Evolutionary conservation across 2,113 vertebrate species (phyloP), one percentile per base, ranked within the genome.

Genomic region (Marcusenius ussheri): DNA sequence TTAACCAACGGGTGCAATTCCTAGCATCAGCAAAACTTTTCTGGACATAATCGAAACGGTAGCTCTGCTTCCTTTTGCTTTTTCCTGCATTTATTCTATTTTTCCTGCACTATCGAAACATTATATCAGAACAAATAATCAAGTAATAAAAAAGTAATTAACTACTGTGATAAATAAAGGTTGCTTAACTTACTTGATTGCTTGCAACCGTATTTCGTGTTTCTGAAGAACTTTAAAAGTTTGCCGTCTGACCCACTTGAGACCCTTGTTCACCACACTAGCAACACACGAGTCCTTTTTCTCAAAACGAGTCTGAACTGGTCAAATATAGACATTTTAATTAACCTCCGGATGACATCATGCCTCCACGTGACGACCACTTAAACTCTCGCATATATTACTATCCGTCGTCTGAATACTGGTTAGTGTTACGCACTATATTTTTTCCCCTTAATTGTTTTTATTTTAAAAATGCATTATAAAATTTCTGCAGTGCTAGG

Each of bases 231-330:
- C 31, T 24, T 58, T 70, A 39, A 83, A 83, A 45, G 77, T 83
- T 83, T 83, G 17, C 42, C 15, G 77, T 46, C 27, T 50, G 15
- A 83, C 77, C 39, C 77, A 45, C 77, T 83, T 21, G 51, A 17
- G 74, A 27, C 42, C 83, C 56, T 51, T 84, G 50, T 62, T 89
- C 89, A 58, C 89, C 80, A 27, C 35, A 39, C 21, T 15, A 31
- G 8, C 62, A 49, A 21, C 10, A 58, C 42, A 56, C 89, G 77
- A 84, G 2, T 93, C 31, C 96, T 96, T 96, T 96, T 95, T 96
- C 94, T 93, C 92, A 93, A 92, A 95, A 95, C 94, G 94, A 94
- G 94, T 95, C 94, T 94, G 91, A 94, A 93, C 94, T 95, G 94
- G 95, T 95, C 95, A 94, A 94, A 94, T 94, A 94, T 89, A 93